Evolutionary conservation across 2,888 invertebrate genomes (phyloP), one percentile per base, ranked within the genome.

Genomic region (Ennomos erosarius): DNA sequence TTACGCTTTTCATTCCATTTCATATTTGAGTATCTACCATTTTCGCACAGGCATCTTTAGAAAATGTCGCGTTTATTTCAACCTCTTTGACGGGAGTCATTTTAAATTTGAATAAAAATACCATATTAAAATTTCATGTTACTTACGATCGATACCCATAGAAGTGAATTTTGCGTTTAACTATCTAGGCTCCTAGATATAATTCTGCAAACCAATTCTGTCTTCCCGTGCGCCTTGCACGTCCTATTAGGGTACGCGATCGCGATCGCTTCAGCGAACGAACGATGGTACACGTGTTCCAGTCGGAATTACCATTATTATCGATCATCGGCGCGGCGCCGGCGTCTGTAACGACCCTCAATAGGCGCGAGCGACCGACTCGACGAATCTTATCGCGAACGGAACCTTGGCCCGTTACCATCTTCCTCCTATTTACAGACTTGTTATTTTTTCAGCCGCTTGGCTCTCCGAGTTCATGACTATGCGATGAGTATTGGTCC

Each of bases 281-380:
- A 78, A 75, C 87, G 88, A 89, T 85, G 84, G 79, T 84, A 91
- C 91, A 91, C 90, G 90, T 90, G 91, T 89, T 86, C 76, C 74
- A 69, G 59, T 78, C 81, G 71, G 89, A 91, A 92, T 91, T 91
- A 91, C 92, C 92, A 92, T 92, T 90, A 91, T 92, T 92, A 92
- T 91, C 91, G 91, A 90, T 90, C 89, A 90, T 91, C 92, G 79
- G 85, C 86, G 81, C 92, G 79, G 85, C 86, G 81, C 85, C 81
- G 75, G 79, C 79, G 85, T 84, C 79, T 79, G 88, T 90, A 89
- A 90, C 91, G 90, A 90, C 86, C 84, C 83, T 81, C 81, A 84
- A 89, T 86, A 87, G 88, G 84, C 88, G 82, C 80, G 79, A 87
- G 88, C 80, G 79, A 74, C 69, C 68, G 71, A 77, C 76, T 78